Percentiles rank a stretch among this genome's conserved stretches.
Evolutionary conservation across 2,797 vertebrate genomes (phyloP).

Genomic region (Vespertilio murinus): DNA sequence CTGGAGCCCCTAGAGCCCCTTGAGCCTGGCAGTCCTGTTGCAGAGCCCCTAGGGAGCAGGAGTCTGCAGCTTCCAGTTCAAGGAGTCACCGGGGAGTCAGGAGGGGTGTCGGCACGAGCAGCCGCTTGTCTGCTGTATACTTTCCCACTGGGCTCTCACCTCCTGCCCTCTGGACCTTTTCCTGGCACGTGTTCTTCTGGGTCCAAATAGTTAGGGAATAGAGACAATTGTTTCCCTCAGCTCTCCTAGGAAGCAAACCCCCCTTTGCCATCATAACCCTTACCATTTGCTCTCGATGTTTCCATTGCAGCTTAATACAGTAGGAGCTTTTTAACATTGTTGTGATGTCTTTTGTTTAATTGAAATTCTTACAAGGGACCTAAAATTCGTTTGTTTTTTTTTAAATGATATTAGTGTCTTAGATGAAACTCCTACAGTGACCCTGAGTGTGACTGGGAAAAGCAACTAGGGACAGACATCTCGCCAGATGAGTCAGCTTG

Average conservation of each 20-base stretch:
- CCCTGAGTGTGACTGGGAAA: not conserved
- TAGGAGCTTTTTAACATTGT: not conserved
- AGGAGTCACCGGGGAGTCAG: not conserved
- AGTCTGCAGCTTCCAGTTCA: not conserved
- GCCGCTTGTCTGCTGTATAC: no score
- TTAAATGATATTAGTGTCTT: not conserved
- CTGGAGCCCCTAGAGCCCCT: not conserved
- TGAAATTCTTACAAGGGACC: not conserved
- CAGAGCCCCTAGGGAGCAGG: not conserved
- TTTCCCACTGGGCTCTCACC: not conserved
- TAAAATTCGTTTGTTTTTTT: not conserved
- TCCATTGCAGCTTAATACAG: not conserved
- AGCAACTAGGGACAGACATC: not conserved
- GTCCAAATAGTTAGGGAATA: not conserved
- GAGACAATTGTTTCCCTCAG: not conserved
- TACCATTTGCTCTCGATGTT: not conserved
- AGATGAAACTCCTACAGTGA: not conserved
- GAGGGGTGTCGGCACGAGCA: fast-evolving
- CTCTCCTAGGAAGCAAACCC: not conserved
- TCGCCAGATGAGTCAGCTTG: not conserved
- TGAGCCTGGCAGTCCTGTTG: not conserved
- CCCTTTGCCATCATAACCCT: not conserved
- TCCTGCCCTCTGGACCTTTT: not conserved
- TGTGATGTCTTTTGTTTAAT: not conserved
- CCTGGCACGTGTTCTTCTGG: not conserved